Base-by-base conservation (phyloP, 2,888 invertebrate genomes). In the Maniola hyperantus region DNA sequence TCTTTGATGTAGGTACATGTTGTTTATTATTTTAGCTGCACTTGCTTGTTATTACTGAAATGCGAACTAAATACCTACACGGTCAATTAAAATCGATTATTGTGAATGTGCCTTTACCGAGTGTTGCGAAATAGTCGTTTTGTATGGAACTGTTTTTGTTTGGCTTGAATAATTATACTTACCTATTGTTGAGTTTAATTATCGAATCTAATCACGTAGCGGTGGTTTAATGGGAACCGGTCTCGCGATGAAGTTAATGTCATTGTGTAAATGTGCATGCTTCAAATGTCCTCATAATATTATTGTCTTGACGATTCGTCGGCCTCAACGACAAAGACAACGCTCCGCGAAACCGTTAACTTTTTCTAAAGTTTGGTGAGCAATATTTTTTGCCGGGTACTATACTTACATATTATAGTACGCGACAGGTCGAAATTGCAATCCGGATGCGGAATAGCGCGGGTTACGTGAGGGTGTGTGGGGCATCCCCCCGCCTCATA, bases 181-280 rank as follows among this genome's bases (percentile, higher is more conserved):
- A 68, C 50, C 64, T 68, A 68, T 71, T 71, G 68, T 69, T 66
- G 65, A 54, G 50, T 54, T 58, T 64, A 66, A 66, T 70, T 55
- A 65, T 57, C 51, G 39, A 63, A 34, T 67, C 67, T 65, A 65
- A 64, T 63, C 65, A 65, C 62, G 67, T 55, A 57, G 18, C 15
- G 36, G 65, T 50, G 48, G 33, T 18, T 61, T 53, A 58, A 36
- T 64, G 67, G 65, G 53, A 60, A 69, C 63, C 55, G 51, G 64
- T 66, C 44, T 42, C 15, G 58, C 48, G 57, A 61, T 44, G 20
- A 44, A 54, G 42, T 53, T 26, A 34, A 6, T 50, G 46, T 42
- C n/a, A 26, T 62, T 62, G 42, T 62, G 33, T 26, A 20, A 39
- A 57, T 51, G 26, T 42, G 62, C 13, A 53, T 53, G 53, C 51